Conservation (phyloP, 2,888 invertebrate genomes). For the Diachrysia chrysitis region DNA sequence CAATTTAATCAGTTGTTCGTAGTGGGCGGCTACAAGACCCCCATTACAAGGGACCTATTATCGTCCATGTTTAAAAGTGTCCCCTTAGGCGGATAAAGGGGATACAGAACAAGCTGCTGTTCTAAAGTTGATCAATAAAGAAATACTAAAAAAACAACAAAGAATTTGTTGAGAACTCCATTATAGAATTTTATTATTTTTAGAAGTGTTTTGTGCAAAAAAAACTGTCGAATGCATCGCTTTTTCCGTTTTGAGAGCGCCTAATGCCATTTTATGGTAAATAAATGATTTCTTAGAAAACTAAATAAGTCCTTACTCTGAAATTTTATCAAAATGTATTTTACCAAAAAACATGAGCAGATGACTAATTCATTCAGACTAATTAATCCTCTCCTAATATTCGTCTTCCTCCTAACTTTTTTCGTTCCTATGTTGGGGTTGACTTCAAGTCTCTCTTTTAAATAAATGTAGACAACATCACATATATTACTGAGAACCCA, state of each 20-base stretch:
- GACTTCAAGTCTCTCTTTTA: no score
- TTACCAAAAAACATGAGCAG: not conserved
- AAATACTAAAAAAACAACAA: not conserved
- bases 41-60: not conserved
- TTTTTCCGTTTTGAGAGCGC: not conserved
- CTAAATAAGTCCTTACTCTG: not conserved
- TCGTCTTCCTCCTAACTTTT: no score
- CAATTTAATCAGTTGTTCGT: not conserved
- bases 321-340: not conserved
- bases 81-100: not conserved
- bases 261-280: not conserved
- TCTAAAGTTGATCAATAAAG: not conserved
- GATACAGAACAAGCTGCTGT: not conserved
- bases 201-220: no score
- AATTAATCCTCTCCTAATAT: constrained; percentile 2
- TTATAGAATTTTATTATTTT: no score
- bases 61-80: not conserved
- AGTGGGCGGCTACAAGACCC: constrained; percentile 3
- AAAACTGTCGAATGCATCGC: no score
- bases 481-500: no score
- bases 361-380: not conserved
- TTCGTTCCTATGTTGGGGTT: not conserved
- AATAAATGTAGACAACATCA: no score
- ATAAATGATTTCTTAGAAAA: not conserved
- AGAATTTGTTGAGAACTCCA: no score